A percentile compares a stretch with the other conserved stretches of the same genome.
phyloP scores from a whole-genome alignment of 1,140 invertebrate species.

The Lucilia sericata region DNA sequence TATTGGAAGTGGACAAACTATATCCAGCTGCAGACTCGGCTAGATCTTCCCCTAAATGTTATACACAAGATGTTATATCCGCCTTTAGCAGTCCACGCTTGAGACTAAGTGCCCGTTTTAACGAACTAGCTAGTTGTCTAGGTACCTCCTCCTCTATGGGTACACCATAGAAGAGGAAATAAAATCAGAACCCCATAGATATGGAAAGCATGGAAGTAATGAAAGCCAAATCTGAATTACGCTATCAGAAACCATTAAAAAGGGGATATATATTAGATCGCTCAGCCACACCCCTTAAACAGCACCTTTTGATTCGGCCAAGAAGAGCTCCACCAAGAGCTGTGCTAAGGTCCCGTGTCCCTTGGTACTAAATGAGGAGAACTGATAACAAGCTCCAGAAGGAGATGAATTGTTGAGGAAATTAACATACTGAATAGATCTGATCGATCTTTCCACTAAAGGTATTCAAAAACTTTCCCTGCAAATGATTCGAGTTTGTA shows the following conservation, averaged over 20 bases:
- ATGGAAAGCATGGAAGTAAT: slow-evolving; percentile 46
- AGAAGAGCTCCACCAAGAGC: too few relatives aligned
- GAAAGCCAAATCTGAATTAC: slow-evolving; percentile 45
- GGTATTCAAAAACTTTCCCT: too few relatives aligned
- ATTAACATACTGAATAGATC: too few relatives aligned
- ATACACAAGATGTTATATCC: neutral
- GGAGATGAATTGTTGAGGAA: too few relatives aligned
- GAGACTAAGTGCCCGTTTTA: slow-evolving; percentile 36
- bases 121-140: slow-evolving; percentile 21
- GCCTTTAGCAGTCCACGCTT: neutral
- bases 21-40: neutral
- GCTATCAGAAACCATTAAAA: neutral
- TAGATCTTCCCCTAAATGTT: slow-evolving; percentile 27
- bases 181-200: slow-evolving; percentile 48
- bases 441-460: too few relatives aligned
- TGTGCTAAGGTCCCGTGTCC: too few relatives aligned
- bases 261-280: slow-evolving; percentile 18
- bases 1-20: slow-evolving; percentile 36
- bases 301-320: too few relatives aligned
- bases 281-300: too few relatives aligned
- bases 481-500: too few relatives aligned
- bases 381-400: too few relatives aligned
- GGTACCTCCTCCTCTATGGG: slow-evolving; percentile 45
- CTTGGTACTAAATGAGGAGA: too few relatives aligned
- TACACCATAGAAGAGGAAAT: slow-evolving; percentile 48